These are phyloP conservation scores for Morelia viridis DNA, from an alignment of 2,797 vertebrate species.

Conservation along the genomic window DNA sequence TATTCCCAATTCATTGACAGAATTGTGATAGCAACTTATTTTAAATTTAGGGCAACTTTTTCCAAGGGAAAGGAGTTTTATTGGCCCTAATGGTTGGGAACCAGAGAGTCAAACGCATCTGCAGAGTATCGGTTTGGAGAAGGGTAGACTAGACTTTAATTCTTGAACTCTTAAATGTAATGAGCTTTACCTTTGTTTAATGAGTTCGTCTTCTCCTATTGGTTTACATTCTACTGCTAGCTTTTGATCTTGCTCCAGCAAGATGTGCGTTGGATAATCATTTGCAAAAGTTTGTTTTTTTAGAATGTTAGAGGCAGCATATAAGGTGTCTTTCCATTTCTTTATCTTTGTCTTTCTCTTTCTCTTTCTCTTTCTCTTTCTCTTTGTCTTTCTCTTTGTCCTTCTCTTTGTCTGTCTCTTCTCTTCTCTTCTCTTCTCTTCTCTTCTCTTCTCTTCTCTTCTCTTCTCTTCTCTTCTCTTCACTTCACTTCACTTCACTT, in stretches of 20 bases:
- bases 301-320: background rate
- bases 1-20: background rate
- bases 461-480: too few species aligned
- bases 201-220: background rate
- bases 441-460: too few species aligned
- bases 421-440: too few species aligned
- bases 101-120: background rate
- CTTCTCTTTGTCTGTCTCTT: too few species aligned
- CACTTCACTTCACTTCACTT: too few species aligned
- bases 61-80: background rate
- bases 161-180: background rate
- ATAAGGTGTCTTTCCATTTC: background rate
- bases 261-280: too few species aligned
- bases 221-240: background rate
- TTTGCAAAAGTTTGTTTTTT: background rate
- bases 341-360: background rate
- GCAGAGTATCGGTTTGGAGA: background rate
- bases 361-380: too few species aligned
- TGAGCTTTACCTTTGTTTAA: background rate
- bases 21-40: background rate
- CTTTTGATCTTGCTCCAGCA: background rate
- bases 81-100: background rate
- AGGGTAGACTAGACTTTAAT: background rate
- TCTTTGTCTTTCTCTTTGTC: too few species aligned
- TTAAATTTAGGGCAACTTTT: background rate